Evolutionary conservation across 2,888 invertebrate species (phyloP).

Genomic region (Apoderus coryli): DNA sequence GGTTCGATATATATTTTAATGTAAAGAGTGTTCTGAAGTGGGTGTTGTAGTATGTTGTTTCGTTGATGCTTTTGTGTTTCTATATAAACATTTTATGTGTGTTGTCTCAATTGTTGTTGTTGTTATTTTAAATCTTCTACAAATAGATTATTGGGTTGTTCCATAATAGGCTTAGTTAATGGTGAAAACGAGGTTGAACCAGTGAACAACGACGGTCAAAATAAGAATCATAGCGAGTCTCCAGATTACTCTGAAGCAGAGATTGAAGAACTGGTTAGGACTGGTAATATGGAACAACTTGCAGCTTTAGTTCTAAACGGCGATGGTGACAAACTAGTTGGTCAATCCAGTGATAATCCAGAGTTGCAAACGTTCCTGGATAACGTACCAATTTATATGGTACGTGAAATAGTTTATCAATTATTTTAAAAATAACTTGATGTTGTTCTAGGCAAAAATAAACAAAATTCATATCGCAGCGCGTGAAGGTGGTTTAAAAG

Average conservation of each 20-base stretch:
- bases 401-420: conserved; percentile 24
- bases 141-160: too few species aligned
- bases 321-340: conserved; percentile 63
- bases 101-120: too few species aligned
- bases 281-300: conserved; percentile 77
- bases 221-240: conserved; percentile 34
- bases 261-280: conserved; percentile 49
- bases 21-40: too few species aligned
- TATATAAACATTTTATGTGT: conserved; percentile 8
- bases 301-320: conserved; percentile 81
- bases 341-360: conserved; percentile 53
- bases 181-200: conserved; percentile 32
- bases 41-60: conserved; percentile 6
- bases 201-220: conserved; percentile 34
- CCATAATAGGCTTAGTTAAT: conserved; percentile 26
- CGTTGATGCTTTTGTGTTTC: conserved; percentile 8
- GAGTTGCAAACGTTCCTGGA: conserved; percentile 78
- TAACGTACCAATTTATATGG: conserved; percentile 80
- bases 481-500: conserved; percentile 67
- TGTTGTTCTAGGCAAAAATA: conserved; percentile 61
- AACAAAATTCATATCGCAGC: conserved; percentile 77
- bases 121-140: too few species aligned
- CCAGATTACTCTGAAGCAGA: conserved; percentile 44
- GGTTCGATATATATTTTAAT: too few species aligned
- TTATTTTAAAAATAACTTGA: conserved; percentile 2